Evolutionary conservation across 1,140 invertebrate genomes (phyloP).

Genomic region (Aethina tumida): DNA sequence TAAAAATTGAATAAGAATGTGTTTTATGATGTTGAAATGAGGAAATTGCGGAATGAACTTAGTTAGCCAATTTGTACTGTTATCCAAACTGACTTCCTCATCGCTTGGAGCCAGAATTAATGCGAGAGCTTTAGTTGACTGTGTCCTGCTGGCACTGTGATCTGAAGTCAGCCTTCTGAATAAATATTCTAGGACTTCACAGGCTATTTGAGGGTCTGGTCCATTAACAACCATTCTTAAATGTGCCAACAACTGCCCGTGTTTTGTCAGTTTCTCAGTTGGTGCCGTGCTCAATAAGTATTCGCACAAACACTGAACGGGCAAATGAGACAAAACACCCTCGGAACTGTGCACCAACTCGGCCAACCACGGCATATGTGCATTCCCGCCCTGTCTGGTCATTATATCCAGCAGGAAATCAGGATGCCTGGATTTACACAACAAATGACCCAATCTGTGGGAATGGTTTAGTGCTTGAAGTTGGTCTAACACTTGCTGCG

Average conservation of each 20-base stretch:
- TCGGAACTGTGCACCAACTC: constrained; percentile 89
- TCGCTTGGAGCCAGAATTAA: constrained; percentile 42
- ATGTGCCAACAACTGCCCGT: constrained; percentile 69
- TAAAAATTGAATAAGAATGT: constrained; percentile 57
- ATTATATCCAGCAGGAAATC: constrained; percentile 92
- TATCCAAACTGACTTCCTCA: constrained; percentile 27
- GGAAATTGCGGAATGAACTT: constrained; percentile 62
- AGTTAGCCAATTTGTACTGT: constrained; percentile 58
- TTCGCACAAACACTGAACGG: constrained; percentile 93
- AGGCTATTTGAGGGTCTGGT: constrained; percentile 49
- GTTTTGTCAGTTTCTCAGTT: constrained; percentile 55
- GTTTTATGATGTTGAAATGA: constrained; percentile 58
- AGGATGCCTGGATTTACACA: constrained; percentile 82
- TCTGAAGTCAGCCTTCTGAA: constrained; percentile 74
- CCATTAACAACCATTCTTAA: constrained; percentile 57
- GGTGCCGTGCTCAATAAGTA: constrained; percentile 73
- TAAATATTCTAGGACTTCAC: constrained; percentile 88
- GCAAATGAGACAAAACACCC: constrained; percentile 72
- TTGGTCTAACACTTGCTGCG: constrained; percentile 65
- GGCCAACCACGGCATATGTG: constrained; percentile 94
- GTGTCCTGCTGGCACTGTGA: constrained; percentile 61
- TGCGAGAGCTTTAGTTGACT: constrained; percentile 61
- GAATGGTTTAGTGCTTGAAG: constrained; percentile 68
- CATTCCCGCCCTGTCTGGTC: constrained; percentile 64
- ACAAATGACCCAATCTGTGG: constrained; percentile 76